phyloP scores from a whole-genome alignment of 2,113 vertebrate genomes.

The Salvelinus sp. region DNA sequence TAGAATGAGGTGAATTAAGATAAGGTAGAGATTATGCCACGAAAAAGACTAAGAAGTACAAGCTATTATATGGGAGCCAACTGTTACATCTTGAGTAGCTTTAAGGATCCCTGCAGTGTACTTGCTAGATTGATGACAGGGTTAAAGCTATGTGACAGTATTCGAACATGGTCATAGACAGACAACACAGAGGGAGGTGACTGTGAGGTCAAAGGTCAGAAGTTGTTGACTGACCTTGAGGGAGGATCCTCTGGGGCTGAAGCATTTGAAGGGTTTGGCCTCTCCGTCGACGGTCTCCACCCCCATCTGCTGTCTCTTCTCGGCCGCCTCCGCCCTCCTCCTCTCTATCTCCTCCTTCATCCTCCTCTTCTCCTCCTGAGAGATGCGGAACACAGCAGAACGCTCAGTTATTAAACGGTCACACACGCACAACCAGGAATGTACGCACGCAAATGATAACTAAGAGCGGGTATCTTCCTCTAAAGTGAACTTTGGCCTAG shows the following conservation, averaged over 20 bases:
- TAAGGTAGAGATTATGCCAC: too few relatives aligned
- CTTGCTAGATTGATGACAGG: not conserved
- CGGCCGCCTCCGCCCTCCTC: conserved; percentile 94
- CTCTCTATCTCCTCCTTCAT: conserved; percentile 97
- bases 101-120: not conserved
- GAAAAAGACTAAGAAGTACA: too few relatives aligned
- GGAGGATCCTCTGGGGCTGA: conserved; percentile 91
- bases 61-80: too few relatives aligned
- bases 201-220: not conserved
- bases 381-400: not conserved
- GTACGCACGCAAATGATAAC: not conserved
- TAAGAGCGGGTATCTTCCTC: not conserved
- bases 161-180: not conserved
- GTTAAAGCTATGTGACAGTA: not conserved
- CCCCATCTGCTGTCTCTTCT: conserved; percentile 93
- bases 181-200: not conserved
- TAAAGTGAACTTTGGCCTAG: too few relatives aligned
- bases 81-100: too few relatives aligned
- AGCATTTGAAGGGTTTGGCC: conserved; percentile 88
- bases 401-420: not conserved
- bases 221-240: conserved; percentile 82
- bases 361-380: conserved; percentile 92
- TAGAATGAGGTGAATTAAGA: too few relatives aligned
- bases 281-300: conserved; percentile 79
- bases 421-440: not conserved